Percentiles rank a stretch among this genome's conserved stretches.
These are phyloP conservation scores for Abramis brama DNA, from an alignment of 2,113 vertebrate species.

Conservation along the genomic window DNA sequence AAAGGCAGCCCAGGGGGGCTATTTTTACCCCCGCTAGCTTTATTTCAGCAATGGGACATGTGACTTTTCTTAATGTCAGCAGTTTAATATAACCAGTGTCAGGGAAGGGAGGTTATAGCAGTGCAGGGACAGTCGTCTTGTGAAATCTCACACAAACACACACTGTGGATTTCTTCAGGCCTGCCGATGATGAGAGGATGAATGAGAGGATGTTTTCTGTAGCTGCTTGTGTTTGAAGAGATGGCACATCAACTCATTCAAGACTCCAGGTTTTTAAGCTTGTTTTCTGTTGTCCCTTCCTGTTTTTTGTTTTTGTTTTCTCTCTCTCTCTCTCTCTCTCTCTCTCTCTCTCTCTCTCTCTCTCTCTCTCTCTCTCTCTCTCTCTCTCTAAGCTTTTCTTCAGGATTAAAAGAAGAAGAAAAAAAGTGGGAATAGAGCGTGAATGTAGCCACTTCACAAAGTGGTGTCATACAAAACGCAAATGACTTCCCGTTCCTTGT, in stretches of 20 bases:
- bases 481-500: background rate
- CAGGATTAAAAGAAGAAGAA: background rate
- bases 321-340: background rate
- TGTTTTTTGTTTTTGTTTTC: background rate
- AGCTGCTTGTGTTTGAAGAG: background rate
- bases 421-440: background rate
- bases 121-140: slow-evolving; percentile 50
- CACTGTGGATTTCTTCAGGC: background rate
- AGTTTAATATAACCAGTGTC: slow-evolving; percentile 72
- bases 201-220: background rate
- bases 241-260: slow-evolving; percentile 4
- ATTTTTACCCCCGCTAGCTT: slow-evolving; percentile 71
- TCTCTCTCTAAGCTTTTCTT: background rate
- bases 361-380: background rate
- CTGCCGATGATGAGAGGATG: background rate
- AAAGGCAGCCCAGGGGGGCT: slow-evolving; percentile 80
- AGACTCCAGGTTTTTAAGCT: background rate
- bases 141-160: slow-evolving; percentile 60
- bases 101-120: slow-evolving; percentile 57
- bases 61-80: slow-evolving; percentile 74
- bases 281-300: background rate
- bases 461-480: background rate
- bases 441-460: background rate
- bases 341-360: too few relatives aligned
- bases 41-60: slow-evolving; percentile 65